phyloP scores from a whole-genome alignment of 2,113 vertebrate species.

The Saccopteryx bilineata region DNA sequence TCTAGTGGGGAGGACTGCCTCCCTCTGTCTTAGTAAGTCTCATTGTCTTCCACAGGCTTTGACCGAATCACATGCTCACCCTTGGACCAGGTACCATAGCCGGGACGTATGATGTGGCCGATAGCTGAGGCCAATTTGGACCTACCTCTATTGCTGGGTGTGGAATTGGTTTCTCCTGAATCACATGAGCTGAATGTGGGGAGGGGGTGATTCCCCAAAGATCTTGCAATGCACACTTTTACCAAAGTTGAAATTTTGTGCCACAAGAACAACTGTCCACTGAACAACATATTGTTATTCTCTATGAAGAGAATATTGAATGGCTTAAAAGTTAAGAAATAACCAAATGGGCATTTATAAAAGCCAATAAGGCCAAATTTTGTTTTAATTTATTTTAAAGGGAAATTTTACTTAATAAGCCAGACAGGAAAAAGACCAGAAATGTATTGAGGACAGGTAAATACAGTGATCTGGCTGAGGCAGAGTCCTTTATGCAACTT shows the following conservation, averaged over 20 bases:
- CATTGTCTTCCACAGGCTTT: background rate
- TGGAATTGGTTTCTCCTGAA: background rate
- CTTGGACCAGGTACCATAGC: background rate
- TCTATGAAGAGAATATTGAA: conserved; percentile 18
- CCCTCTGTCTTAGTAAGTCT: background rate
- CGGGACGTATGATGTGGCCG: background rate
- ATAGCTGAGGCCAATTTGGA: background rate
- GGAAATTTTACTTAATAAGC: conserved; percentile 13
- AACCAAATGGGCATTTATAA: background rate
- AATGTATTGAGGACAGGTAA: background rate
- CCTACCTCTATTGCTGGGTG: background rate
- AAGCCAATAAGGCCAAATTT: background rate
- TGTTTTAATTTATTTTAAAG: background rate
- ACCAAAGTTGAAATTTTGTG: background rate
- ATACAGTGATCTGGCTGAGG: background rate
- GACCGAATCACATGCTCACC: background rate
- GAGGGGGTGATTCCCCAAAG: background rate
- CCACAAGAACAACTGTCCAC: background rate
- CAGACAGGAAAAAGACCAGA: background rate
- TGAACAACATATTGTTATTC: background rate
- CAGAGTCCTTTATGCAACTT: background rate
- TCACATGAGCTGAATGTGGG: background rate
- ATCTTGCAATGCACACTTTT: background rate
- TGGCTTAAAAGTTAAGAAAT: conserved; percentile 44
- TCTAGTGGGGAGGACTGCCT: background rate